These are phyloP conservation scores for Leptoclinus maculatus DNA, from an alignment of 2,797 vertebrate genomes.

Conservation along the genomic window DNA sequence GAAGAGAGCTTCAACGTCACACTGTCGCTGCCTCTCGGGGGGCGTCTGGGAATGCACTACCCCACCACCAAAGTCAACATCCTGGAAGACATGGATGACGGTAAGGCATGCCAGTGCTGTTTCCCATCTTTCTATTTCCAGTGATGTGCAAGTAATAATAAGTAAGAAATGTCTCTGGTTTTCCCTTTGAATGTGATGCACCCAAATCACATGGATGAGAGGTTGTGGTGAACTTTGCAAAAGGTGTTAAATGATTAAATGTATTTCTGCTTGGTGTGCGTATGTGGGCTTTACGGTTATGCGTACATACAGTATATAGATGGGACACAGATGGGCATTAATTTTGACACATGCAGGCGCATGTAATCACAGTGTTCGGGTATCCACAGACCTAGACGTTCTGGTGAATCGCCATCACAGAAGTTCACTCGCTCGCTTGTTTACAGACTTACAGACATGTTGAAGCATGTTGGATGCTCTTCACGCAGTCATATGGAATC, in stretches of 20 bases:
- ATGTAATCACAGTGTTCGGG: slow-evolving; percentile 1
- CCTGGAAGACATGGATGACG: slow-evolving; percentile 89
- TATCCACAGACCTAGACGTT: background rate
- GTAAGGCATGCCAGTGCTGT: slow-evolving; percentile 76
- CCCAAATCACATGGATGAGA: slow-evolving; percentile 18
- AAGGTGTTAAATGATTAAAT: slow-evolving; percentile 18
- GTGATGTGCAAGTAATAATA: slow-evolving; percentile 2
- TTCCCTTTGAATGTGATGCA: background rate
- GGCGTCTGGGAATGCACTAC: slow-evolving; percentile 89
- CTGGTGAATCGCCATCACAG: slow-evolving; percentile 15
- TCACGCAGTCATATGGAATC: slow-evolving; percentile 42
- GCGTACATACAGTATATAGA: background rate
- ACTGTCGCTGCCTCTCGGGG: slow-evolving; percentile 91
- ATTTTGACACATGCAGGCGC: background rate
- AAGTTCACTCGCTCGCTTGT: slow-evolving; percentile 46
- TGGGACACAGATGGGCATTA: background rate
- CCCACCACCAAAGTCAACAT: slow-evolving; percentile 85
- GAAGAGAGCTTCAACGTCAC: slow-evolving; percentile 92
- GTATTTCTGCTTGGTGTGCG: background rate
- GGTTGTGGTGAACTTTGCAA: slow-evolving; percentile 13
- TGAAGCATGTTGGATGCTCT: slow-evolving; percentile 13
- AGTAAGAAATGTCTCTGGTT: slow-evolving; percentile 9
- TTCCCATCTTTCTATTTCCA: background rate
- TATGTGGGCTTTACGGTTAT: slow-evolving; percentile 1
- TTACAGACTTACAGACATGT: slow-evolving; percentile 24